phyloP scores from a whole-genome alignment of 2,113 vertebrate genomes.

The Rissa tridactyla region DNA sequence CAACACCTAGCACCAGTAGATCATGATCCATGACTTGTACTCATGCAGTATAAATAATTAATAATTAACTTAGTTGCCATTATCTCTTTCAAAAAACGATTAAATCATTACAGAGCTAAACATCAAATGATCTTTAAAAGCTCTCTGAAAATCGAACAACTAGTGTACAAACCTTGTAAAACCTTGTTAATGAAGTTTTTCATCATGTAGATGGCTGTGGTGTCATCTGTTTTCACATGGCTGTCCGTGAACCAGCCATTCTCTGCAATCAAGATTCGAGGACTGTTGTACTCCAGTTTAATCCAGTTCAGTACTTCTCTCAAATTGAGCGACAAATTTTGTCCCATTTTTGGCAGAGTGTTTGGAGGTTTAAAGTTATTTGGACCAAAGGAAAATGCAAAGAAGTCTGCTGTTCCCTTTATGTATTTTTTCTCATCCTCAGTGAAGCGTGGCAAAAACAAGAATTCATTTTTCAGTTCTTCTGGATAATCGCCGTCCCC shows the following conservation, averaged over 20 bases:
- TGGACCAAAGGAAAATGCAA: slow-evolving; percentile 94
- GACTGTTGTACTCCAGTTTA: slow-evolving; percentile 86
- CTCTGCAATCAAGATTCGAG: slow-evolving; percentile 86
- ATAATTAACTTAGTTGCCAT: slow-evolving; percentile 31
- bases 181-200: slow-evolving; percentile 93
- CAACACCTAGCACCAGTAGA: background rate
- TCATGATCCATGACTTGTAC: background rate
- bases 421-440: slow-evolving; percentile 81
- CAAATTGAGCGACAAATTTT: slow-evolving; percentile 82
- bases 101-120: background rate
- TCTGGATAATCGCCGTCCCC: slow-evolving; percentile 88
- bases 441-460: slow-evolving; percentile 79
- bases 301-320: slow-evolving; percentile 88
- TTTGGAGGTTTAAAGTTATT: slow-evolving; percentile 84
- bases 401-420: slow-evolving; percentile 90
- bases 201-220: slow-evolving; percentile 87
- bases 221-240: slow-evolving; percentile 86
- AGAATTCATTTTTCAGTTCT: slow-evolving; percentile 75
- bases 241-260: slow-evolving; percentile 93
- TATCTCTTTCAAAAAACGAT: background rate
- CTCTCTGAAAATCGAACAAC: background rate
- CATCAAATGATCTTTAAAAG: background rate
- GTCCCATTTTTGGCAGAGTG: slow-evolving; percentile 75
- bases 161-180: slow-evolving; percentile 83
- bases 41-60: slow-evolving; percentile 11